Evolutionary conservation across 1,140 invertebrate genomes (phyloP), one percentile per base, ranked within the genome.

Genomic region (Tetranychus urticae): DNA sequence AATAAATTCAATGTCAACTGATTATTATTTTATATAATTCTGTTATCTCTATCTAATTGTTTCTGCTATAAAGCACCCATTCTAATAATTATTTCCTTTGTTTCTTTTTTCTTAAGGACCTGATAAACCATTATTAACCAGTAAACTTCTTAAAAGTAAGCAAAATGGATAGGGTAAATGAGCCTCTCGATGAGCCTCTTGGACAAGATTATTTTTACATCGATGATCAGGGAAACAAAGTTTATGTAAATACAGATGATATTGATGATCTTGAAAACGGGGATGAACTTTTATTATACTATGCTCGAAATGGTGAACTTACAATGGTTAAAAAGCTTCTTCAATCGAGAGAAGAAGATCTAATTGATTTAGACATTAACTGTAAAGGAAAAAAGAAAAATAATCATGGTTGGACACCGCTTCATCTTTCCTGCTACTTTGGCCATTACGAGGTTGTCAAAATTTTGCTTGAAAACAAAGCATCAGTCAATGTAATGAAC

Each of bases 401-500:
- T 48, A 78, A 78, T 69, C 65, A 73, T 58, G 74, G 73, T 5
- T 77, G 75, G 74, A 72, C 71, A 1, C 69, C 76, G 13, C 62
- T 77, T 23, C 76, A 77, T 66, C 62, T 77, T 35, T 72, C 75
- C 13, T 69, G 69, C 35, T 77, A 77, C 64, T 77, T 77, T 71
- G 76, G 76, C 6, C 75, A 77, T 64, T 48, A 60, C 33, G 66
- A 69, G 35, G 69, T 71, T n/a, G 73, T 70, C 0, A 65, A 71
- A 60, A 36, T 70, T 23, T 63, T 76, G 50, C 62, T 76, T 3
- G 62, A 73, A 67, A 31, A 74, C 74, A 14, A 76, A 77, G 63
- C 50, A n/a, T 33, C n/a, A 13, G 50, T 52, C 23, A 52, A 52
- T 23, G 50, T 52, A n/a, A 52, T 52, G 13, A 52, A 52, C 50